These are phyloP conservation scores for Hirudo medicinalis DNA, from an alignment of 1,140 invertebrate species.

Conservation along the genomic window DNA sequence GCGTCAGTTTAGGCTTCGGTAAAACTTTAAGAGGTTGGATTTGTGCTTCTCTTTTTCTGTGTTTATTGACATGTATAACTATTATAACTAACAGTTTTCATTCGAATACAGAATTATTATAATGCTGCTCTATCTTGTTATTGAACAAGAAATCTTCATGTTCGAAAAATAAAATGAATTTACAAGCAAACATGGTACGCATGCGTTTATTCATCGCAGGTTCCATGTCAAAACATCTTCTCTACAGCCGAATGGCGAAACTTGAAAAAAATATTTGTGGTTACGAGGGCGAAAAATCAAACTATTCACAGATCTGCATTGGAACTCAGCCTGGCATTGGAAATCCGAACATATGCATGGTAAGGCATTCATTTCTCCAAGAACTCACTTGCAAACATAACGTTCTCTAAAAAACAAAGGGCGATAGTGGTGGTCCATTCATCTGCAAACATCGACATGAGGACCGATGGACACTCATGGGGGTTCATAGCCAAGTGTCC, in stretches of 20 bases:
- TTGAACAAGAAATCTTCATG: not conserved
- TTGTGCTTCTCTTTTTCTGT: too few relatives aligned
- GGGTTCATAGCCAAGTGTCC: not conserved
- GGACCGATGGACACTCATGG: not conserved
- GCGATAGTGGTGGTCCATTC: slow-evolving; percentile 7
- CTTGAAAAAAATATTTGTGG: too few relatives aligned
- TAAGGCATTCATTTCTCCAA: not conserved
- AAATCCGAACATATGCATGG: slow-evolving; percentile 1
- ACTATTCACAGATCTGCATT: too few relatives aligned
- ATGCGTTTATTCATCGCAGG: not conserved
- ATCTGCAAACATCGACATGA: not conserved
- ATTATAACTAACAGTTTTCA: not conserved
- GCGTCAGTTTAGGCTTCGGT: not conserved
- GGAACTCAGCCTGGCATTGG: not conserved
- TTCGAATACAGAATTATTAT: not conserved
- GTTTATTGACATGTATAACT: too few relatives aligned
- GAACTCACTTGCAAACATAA: not conserved
- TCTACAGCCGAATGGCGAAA: too few relatives aligned
- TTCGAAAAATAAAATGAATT: not conserved
- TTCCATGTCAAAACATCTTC: not conserved
- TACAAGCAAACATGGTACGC: not conserved
- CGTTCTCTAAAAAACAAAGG: not conserved
- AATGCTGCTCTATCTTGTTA: not conserved
- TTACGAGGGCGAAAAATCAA: too few relatives aligned
- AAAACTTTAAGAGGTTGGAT: not conserved